Evolutionary conservation across 2,888 invertebrate genomes (phyloP), one percentile per base, ranked within the genome.

Genomic region (Trichogramma evanescens): DNA sequence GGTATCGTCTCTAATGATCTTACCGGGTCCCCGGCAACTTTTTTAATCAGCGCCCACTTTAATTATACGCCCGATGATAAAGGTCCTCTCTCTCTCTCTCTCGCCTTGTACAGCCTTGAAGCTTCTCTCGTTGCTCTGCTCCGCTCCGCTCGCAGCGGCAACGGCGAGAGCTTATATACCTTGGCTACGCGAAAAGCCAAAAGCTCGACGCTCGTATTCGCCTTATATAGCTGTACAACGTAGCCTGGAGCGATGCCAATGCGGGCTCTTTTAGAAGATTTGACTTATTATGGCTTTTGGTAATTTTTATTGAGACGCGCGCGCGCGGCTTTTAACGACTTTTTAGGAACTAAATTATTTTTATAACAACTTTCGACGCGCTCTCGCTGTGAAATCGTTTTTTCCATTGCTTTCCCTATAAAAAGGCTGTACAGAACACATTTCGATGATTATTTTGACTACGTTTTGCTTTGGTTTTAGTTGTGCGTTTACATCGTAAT

Each of bases 31-130:
- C 70, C 68, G 71, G 74, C 73, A 76, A 76, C 75, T 76, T 76
- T 76, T 76, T 76, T 76, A 76, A 76, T 76, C 75, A 76, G 75
- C 75, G 74, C 72, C 71, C 71, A 71, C 73, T 76, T 75, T 75
- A 76, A 76, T 76, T 76, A 76, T 75, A 75, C 73, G 75, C 70
- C 74, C 74, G 76, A 76, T 74, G 74, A 72, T 73, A 71, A 73
- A 74, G 72, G 71, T 72, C 69, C 71, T 72, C 71, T 52, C 45
- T 26, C 53, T 49, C 46, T 63, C 46, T 63, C 68, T 63, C 65
- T 9, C 66, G 64, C 66, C 64, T 62, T 64, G 54, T 51, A 26
- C 2, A 26, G 26, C 26, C 26, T 26, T 3, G 26, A 26, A 26
- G 26, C 26, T 26, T 26, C 26, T 26, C 26, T 26, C 26, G 26